phyloP scores from a whole-genome alignment of 1,140 invertebrate species.

The Caenorhabditis inopinata region DNA sequence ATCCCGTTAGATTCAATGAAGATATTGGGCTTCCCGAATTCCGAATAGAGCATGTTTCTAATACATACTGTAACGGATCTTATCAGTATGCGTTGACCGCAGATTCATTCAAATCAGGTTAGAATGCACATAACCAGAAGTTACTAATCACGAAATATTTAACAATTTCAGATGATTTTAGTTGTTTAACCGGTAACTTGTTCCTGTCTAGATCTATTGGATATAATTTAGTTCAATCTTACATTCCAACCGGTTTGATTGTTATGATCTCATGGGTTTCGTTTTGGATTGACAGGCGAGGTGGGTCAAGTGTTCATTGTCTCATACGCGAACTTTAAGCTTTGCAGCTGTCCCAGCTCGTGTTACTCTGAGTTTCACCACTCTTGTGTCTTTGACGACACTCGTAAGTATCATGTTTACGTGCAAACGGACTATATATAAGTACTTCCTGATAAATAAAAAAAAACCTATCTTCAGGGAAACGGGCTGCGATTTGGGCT shows the following conservation, averaged over 20 bases:
- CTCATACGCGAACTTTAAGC: background rate
- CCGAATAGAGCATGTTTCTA: constrained; percentile 52
- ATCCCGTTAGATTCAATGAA: constrained; percentile 57
- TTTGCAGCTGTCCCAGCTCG: constrained; percentile 60
- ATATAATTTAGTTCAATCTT: constrained; percentile 83
- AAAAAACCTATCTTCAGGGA: constrained; percentile 38
- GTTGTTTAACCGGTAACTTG: constrained; percentile 75
- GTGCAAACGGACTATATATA: too few relatives aligned
- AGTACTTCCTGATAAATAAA: too few relatives aligned
- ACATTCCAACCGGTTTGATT: constrained; percentile 80
- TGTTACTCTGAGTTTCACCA: constrained; percentile 63
- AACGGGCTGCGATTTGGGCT: constrained; percentile 50
- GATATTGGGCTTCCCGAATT: constrained; percentile 65
- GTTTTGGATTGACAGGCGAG: constrained; percentile 66
- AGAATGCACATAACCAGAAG: background rate
- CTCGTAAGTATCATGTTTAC: constrained; percentile 46
- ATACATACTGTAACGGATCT: constrained; percentile 62
- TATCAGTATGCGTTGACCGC: constrained; percentile 63
- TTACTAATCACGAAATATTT: background rate
- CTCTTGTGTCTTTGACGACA: constrained; percentile 61
- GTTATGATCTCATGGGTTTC: constrained; percentile 84
- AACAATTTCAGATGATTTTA: constrained; percentile 71
- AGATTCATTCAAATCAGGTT: constrained; percentile 55
- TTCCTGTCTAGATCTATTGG: constrained; percentile 81
- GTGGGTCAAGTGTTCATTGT: background rate